Conservation (phyloP, 1,140 invertebrate species). For the Drosophila murphyi region DNA sequence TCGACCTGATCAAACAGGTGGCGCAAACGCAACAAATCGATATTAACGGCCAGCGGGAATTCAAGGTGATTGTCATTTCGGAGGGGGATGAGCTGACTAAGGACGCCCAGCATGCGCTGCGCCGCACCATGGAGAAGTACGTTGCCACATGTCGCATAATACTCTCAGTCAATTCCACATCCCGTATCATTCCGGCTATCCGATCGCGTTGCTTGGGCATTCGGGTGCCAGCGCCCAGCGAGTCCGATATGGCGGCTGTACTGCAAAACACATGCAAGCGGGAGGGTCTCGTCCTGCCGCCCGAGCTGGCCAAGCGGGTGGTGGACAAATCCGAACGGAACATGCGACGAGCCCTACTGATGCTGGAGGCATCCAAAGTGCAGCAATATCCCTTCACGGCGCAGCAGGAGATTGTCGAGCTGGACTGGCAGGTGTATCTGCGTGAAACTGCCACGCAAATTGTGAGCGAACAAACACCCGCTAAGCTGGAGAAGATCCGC, state of each 20-base stretch:
- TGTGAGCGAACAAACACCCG: slow-evolving; percentile 94
- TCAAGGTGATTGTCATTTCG: slow-evolving; percentile 98
- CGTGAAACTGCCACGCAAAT: slow-evolving; percentile 95
- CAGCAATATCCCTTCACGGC: slow-evolving; percentile 95
- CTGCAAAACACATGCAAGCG: slow-evolving; percentile 92
- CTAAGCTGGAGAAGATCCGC: slow-evolving; percentile 93
- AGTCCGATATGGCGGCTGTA: slow-evolving; percentile 90
- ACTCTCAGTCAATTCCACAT: slow-evolving; percentile 97
- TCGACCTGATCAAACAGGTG: slow-evolving; percentile 98
- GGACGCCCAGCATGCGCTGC: slow-evolving; percentile 98
- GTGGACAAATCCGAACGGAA: slow-evolving; percentile 94
- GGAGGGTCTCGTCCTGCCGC: slow-evolving; percentile 92
- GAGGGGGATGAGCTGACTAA: slow-evolving; percentile 98
- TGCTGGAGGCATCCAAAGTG: slow-evolving; percentile 97
- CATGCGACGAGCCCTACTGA: slow-evolving; percentile 95
- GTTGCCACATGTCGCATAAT: slow-evolving; percentile 97
- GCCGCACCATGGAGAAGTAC: slow-evolving; percentile 99
- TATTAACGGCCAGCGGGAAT: slow-evolving; percentile 93
- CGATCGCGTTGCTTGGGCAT: slow-evolving; percentile 96
- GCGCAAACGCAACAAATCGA: slow-evolving; percentile 98
- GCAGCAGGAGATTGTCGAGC: slow-evolving; percentile 92
- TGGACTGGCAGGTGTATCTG: slow-evolving; percentile 97
- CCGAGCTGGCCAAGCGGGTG: slow-evolving; percentile 91
- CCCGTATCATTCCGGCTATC: slow-evolving; percentile 97
- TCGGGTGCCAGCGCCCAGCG: slow-evolving; percentile 94